phyloP scores from a whole-genome alignment of 2,797 vertebrate genomes.

The Stomatorhinus walkeri region DNA sequence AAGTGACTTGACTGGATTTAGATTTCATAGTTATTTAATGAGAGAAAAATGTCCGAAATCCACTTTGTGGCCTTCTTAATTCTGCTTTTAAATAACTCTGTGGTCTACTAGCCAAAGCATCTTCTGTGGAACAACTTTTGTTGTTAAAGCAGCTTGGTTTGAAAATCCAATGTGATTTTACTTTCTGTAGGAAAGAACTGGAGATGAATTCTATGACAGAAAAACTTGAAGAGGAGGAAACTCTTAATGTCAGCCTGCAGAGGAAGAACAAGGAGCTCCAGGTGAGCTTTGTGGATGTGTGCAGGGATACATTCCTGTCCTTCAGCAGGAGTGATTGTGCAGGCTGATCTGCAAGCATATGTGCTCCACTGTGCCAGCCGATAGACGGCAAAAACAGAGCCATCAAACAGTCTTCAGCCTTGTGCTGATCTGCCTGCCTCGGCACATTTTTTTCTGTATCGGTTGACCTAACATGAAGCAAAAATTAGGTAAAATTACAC shows the following conservation, averaged over 20 bases:
- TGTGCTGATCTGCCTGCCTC: not conserved
- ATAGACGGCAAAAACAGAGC: slow-evolving; percentile 42
- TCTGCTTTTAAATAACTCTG: not conserved
- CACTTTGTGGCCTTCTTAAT: not conserved
- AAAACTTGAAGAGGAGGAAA: slow-evolving; percentile 61
- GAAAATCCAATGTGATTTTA: not conserved
- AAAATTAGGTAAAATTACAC: not conserved
- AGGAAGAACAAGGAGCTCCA: slow-evolving; percentile 61
- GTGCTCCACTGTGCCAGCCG: slow-evolving; percentile 31
- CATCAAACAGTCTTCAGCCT: slow-evolving; percentile 35
- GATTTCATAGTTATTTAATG: not conserved
- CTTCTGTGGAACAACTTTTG: not conserved
- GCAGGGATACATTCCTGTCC: slow-evolving; percentile 51
- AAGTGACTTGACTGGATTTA: not conserved
- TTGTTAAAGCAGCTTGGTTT: not conserved
- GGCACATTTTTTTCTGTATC: not conserved
- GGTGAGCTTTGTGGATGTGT: slow-evolving; percentile 44
- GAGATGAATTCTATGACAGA: slow-evolving; percentile 59
- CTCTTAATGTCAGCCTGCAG: slow-evolving; percentile 53
- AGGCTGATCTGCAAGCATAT: slow-evolving; percentile 45
- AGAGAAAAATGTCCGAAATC: not conserved
- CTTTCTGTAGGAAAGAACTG: slow-evolving; percentile 57
- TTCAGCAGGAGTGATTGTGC: slow-evolving; percentile 46
- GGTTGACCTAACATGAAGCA: not conserved
- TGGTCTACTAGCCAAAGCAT: not conserved